Evolutionary conservation across 2,113 vertebrate genomes (phyloP).

Genomic region (Alethe castanea): DNA sequence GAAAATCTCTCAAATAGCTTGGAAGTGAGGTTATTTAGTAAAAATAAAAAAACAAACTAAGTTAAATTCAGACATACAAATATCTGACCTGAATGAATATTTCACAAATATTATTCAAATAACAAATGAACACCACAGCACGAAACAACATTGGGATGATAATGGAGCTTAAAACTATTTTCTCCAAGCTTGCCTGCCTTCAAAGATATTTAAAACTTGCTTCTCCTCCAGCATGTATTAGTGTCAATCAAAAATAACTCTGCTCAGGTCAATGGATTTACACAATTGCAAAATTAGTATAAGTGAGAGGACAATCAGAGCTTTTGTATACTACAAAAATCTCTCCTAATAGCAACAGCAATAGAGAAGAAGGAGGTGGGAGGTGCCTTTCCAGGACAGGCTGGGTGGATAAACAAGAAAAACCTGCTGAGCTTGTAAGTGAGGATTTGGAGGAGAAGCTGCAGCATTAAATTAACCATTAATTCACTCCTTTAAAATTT

Average conservation of each 20-base stretch:
- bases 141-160: background rate
- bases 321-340: slow-evolving; percentile 51
- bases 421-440: slow-evolving; percentile 27
- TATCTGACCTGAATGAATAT: background rate
- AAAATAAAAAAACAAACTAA: background rate
- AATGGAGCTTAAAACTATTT: slow-evolving; percentile 19
- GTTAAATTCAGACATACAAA: background rate
- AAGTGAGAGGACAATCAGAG: slow-evolving; percentile 58
- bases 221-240: slow-evolving; percentile 43
- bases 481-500: slow-evolving; percentile 1
- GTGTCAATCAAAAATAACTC: slow-evolving; percentile 56
- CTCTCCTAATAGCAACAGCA: slow-evolving; percentile 40
- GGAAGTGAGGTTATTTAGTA: background rate
- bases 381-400: slow-evolving; percentile 33
- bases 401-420: slow-evolving; percentile 53
- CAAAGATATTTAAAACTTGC: slow-evolving; percentile 36
- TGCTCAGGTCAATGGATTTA: slow-evolving; percentile 59
- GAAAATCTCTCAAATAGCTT: background rate
- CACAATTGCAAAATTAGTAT: slow-evolving; percentile 62
- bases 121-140: background rate
- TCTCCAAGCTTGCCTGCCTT: slow-evolving; percentile 28
- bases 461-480: slow-evolving; percentile 33
- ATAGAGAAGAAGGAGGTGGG: slow-evolving; percentile 30
- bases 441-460: slow-evolving; percentile 1
- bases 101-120: slow-evolving; percentile 16